phyloP scores from a whole-genome alignment of 2,113 vertebrate genomes.

The Megaceryle torquata region DNA sequence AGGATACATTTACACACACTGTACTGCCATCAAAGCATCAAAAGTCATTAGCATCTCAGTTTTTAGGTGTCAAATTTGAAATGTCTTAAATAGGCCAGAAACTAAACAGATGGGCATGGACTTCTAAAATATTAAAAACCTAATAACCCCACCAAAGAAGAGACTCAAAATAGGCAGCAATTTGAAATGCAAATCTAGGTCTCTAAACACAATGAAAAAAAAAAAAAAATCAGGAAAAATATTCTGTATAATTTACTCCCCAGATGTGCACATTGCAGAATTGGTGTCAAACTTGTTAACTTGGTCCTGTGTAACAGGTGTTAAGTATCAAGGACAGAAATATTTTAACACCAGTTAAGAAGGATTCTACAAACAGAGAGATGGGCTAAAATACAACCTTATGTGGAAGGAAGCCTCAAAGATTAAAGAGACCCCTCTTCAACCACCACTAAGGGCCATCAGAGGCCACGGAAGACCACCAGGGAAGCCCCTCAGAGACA shows the following conservation, averaged over 20 bases:
- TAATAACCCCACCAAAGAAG: neutral
- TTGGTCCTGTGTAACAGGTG: neutral
- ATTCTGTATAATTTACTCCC: neutral
- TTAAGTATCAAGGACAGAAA: too few species aligned
- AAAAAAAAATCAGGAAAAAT: neutral
- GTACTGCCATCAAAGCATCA: neutral
- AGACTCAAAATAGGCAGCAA: neutral
- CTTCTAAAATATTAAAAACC: neutral
- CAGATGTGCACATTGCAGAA: neutral
- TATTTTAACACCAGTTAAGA: too few species aligned
- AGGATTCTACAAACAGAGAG: too few species aligned
- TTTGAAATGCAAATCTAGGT: neutral
- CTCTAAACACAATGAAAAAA: neutral
- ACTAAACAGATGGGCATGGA: neutral
- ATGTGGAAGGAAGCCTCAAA: neutral
- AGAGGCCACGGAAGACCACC: neutral
- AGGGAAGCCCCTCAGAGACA: neutral
- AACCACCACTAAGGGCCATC: neutral
- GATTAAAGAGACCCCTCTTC: neutral
- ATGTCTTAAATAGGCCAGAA: neutral
- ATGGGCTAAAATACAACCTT: too few species aligned
- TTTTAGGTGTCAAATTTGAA: neutral
- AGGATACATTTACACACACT: neutral
- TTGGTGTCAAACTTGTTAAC: neutral
- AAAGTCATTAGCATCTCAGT: neutral